Evolutionary conservation across 1,140 invertebrate genomes (phyloP).

Genomic region (Caenorhabditis remanei): DNA sequence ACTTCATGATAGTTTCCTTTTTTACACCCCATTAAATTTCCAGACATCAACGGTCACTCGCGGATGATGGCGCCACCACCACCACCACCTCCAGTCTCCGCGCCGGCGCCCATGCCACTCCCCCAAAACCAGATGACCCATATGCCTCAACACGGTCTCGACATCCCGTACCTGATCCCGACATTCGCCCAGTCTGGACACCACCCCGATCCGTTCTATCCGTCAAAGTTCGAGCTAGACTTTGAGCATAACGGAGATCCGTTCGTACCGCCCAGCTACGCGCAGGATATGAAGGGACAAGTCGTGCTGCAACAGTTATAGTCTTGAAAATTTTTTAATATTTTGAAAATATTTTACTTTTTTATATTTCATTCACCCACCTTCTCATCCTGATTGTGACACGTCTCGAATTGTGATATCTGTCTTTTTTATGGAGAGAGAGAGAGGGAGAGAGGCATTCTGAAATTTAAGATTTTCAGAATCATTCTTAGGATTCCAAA

Average conservation of each 20-base stretch:
- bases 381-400: constrained; percentile 33
- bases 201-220: constrained; percentile 35
- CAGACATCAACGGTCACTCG: constrained; percentile 30
- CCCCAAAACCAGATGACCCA: constrained; percentile 24
- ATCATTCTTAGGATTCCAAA: neutral
- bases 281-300: constrained; percentile 73
- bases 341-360: neutral
- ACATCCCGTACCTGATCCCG: constrained; percentile 67
- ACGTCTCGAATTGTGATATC: constrained; percentile 55
- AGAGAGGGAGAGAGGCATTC: too few species aligned
- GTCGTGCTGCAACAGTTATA: constrained; percentile 76
- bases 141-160: constrained; percentile 47
- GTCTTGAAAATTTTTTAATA: neutral
- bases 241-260: constrained; percentile 61
- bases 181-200: constrained; percentile 9
- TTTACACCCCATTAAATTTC: constrained; percentile 37
- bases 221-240: constrained; percentile 27
- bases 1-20: constrained; percentile 20
- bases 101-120: constrained; percentile 26
- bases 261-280: constrained; percentile 72
- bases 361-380: neutral
- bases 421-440: neutral
- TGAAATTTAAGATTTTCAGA: too few species aligned
- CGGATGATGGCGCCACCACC: constrained; percentile 41
- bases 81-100: constrained; percentile 27